Base-by-base conservation (phyloP, 2,113 vertebrate genomes). In the Sphaerodactylus townsendi region DNA sequence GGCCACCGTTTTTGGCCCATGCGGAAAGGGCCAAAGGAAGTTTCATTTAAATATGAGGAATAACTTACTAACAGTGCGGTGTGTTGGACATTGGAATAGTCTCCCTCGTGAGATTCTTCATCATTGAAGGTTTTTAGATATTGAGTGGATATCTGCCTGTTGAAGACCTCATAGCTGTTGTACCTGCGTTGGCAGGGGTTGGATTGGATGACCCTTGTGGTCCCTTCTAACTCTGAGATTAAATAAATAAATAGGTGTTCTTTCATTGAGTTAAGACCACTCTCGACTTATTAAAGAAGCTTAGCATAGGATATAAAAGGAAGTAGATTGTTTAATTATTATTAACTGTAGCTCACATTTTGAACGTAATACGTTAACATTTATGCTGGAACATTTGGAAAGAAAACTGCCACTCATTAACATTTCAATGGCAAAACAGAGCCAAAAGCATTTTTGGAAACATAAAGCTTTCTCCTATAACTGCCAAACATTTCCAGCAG, bases 401-500 rank as follows among this genome's bases (percentile, higher is more conserved):
- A 75, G 46, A 84, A 69, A 74, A 53, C 50, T 21, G 23, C 37
- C 0, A 1, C 39, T 68, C 74, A 64, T 79, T 87, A 79, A 84
- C 65, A 77, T 69, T 21, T 28, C 37, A 66, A 44, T n/a, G 76
- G 62, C 19, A 64, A 77, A 39, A 30, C 39, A 73, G 15, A 5
- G 3, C 71, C 50, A 81, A 64, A 83, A 72, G 85, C n/a, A 85
- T 85, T 23, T 73, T 81, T 0, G 0, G 85, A 86, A 86, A 56
- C 65, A 46, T 23, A 83, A 30, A 33, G 28, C 30, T 83, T 39
- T 70, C 30, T 80, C 33, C 30, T 83, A 72, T 87, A 77, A n/a
- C 53, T 84, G 83, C 73, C 46, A 83, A 33, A 4, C 46, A 79
- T 88, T 88, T 87, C 70, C 78, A 90, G 50, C 15, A 56, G 14